These are phyloP conservation scores for Atta cephalotes DNA, from an alignment of 1,140 invertebrate genomes.

Conservation along the genomic window DNA sequence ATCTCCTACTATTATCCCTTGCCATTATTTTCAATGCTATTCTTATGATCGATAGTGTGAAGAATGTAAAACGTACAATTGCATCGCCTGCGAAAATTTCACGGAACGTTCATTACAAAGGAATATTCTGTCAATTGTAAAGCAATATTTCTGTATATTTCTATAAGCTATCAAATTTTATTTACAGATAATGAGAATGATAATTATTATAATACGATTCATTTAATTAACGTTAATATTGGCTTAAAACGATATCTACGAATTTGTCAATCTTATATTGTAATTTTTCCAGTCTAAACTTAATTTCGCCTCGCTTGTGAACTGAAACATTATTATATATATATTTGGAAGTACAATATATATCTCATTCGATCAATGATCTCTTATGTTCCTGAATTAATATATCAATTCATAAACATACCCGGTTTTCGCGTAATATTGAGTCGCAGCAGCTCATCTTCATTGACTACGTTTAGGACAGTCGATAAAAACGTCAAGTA, in stretches of 20 bases:
- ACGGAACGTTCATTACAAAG: constrained; percentile 7
- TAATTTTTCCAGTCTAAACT: too few species aligned
- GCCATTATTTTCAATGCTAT: constrained; percentile 25
- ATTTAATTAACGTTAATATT: not conserved
- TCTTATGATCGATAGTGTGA: constrained; percentile 50
- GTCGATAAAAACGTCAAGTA: constrained; percentile 74
- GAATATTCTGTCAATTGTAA: constrained; percentile 16
- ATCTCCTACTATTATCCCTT: constrained; percentile 43
- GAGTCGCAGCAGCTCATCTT: constrained; percentile 40
- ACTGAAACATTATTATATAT: not conserved
- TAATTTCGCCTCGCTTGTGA: too few species aligned
- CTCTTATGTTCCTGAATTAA: constrained; percentile 1
- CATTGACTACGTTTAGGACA: constrained; percentile 43
- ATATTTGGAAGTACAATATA: not conserved
- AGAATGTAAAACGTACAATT: constrained; percentile 37
- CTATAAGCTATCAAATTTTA: not conserved
- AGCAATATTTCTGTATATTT: not conserved
- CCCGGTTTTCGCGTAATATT: constrained; percentile 20
- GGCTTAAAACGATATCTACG: not conserved
- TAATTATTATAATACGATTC: too few species aligned
- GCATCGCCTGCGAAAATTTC: constrained; percentile 55
- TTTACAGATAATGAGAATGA: not conserved
- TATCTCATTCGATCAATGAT: not conserved
- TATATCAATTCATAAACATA: constrained; percentile 3
- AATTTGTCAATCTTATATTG: not conserved